These are phyloP conservation scores for Numida meleagris DNA, from an alignment of 2,113 vertebrate species.

Conservation along the genomic window DNA sequence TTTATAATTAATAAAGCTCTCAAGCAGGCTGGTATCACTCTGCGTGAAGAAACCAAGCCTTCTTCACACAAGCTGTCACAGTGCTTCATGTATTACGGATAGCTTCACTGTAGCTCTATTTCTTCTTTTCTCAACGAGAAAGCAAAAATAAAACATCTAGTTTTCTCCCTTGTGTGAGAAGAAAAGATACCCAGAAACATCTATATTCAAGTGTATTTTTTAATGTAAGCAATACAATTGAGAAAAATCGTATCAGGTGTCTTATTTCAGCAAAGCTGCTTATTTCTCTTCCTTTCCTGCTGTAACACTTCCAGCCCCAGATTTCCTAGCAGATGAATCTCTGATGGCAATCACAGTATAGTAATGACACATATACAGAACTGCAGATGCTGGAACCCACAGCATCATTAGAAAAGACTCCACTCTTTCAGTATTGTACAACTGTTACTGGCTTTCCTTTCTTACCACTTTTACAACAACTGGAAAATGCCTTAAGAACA, in stretches of 20 bases:
- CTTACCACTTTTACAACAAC: background rate
- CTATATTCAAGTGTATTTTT: background rate
- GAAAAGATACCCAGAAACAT: background rate
- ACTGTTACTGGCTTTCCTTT: background rate
- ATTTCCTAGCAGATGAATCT: background rate
- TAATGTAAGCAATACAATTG: background rate
- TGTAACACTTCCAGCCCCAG: background rate
- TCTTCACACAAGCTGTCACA: background rate
- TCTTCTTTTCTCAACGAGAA: background rate
- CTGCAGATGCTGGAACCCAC: background rate
- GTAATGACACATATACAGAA: background rate
- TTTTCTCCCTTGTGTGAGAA: rapidly evolving
- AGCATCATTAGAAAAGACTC: background rate
- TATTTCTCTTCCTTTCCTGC: background rate
- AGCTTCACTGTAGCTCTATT: background rate
- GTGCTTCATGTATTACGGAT: rapidly evolving
- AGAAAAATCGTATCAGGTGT: background rate
- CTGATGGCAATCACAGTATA: background rate
- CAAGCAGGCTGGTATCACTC: background rate
- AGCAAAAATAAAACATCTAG: background rate
- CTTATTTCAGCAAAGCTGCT: background rate
- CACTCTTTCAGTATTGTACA: background rate
- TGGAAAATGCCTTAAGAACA: background rate
- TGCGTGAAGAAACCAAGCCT: background rate
- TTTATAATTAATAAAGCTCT: background rate